Percentiles rank a stretch among this genome's conserved stretches.
phyloP scores from a whole-genome alignment of 2,888 invertebrate genomes.

The Ernsta delagoae region DNA sequence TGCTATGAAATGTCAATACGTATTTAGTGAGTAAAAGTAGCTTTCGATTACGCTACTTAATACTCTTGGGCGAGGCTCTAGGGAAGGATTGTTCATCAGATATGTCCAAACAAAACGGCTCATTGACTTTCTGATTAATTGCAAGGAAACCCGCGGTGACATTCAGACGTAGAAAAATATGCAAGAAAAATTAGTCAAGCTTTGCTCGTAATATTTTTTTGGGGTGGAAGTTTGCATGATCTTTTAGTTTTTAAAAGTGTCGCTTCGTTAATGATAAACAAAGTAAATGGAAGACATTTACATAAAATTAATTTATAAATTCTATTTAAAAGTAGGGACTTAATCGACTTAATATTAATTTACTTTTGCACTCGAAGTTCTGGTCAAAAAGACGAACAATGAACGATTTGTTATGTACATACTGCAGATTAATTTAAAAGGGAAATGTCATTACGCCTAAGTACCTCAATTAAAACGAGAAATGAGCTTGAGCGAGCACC shows the following conservation, averaged over 20 bases:
- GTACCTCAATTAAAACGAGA: too few relatives aligned
- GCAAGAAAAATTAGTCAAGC: slow-evolving; percentile 42
- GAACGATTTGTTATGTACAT: neutral
- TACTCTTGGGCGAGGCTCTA: slow-evolving; percentile 57
- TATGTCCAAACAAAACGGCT: slow-evolving; percentile 81
- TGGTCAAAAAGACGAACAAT: neutral
- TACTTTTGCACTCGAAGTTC: too few relatives aligned
- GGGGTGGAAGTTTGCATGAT: neutral
- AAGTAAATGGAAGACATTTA: neutral
- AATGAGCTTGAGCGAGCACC: neutral
- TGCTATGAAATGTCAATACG: slow-evolving; percentile 27
- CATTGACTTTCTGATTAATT: slow-evolving; percentile 84
- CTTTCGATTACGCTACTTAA: slow-evolving; percentile 34
- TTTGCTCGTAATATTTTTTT: slow-evolving; percentile 14
- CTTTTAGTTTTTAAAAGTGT: neutral
- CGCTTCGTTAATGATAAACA: neutral
- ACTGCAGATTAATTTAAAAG: neutral
- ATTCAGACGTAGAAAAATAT: slow-evolving; percentile 69
- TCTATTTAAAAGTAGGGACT: too few relatives aligned
- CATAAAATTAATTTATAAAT: neutral
- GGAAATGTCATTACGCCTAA: too few relatives aligned
- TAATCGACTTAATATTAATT: too few relatives aligned
- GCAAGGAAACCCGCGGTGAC: slow-evolving; percentile 72
- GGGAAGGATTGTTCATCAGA: slow-evolving; percentile 79
- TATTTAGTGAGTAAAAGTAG: slow-evolving; percentile 20